phyloP scores from a whole-genome alignment of 2,888 invertebrate genomes.

The Amphipyra berbera region DNA sequence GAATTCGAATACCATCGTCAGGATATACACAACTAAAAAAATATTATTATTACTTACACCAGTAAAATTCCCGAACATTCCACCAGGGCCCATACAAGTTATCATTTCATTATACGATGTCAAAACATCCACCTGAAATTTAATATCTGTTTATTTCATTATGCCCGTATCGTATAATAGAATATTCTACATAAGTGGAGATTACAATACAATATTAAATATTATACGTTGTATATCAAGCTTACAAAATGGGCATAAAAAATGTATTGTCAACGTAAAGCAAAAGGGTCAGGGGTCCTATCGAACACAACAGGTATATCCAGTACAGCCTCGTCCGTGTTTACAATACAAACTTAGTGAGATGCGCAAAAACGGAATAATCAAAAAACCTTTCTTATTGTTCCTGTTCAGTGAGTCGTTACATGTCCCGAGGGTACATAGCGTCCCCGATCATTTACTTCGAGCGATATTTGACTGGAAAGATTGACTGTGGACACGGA shows the following conservation, averaged over 20 bases:
- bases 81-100: constrained; percentile 87
- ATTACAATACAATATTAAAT: too few relatives aligned
- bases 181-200: not conserved
- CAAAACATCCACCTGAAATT: constrained; percentile 82
- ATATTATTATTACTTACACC: constrained; percentile 71
- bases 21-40: too few relatives aligned
- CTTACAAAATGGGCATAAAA: not conserved
- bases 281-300: constrained; percentile 38
- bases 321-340: constrained; percentile 21
- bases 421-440: constrained; percentile 35
- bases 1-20: too few relatives aligned
- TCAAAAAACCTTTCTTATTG: constrained; percentile 55
- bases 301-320: constrained; percentile 24
- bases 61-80: constrained; percentile 87
- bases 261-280: constrained; percentile 25
- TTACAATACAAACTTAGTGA: constrained; percentile 50
- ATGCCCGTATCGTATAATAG: not conserved
- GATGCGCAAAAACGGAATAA: constrained; percentile 47
- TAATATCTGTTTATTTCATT: not conserved
- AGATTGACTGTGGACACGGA: constrained; percentile 49
- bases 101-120: constrained; percentile 87
- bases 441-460: constrained; percentile 50
- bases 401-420: constrained; percentile 53
- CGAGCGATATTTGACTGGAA: constrained; percentile 54
- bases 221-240: too few relatives aligned